Evolutionary conservation across 2,113 vertebrate genomes (phyloP), one percentile per base, ranked within the genome.

Genomic region (Coturnix japonica): DNA sequence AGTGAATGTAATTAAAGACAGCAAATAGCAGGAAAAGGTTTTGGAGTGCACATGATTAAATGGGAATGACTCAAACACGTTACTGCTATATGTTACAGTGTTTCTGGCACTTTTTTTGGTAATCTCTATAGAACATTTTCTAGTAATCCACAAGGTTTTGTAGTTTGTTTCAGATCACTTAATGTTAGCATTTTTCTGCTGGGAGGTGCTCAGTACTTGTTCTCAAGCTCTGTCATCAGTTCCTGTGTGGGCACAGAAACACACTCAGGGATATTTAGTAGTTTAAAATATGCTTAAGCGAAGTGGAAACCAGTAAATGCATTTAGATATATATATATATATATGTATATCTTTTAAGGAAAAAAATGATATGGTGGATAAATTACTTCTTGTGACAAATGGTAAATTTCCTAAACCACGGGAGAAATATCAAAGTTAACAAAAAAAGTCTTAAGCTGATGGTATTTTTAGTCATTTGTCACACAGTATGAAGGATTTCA

Each of bases 401-500:
- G 79, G 51, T 47, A 91, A 87, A 95, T 95, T 87, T 64, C 39
- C 33, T 77, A 88, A 92, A 91, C 18, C 85, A 56, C 73, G 89
- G 43, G 37, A 91, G 41, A 77, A 70, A 14, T 47, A 13, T 25
- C 51, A 43, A 90, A 90, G 41, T 71, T 26, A 39, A 39, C 1
- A 20, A 51, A 76, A 70, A 12, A 94, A 94, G 19, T 63, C 91
- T 80, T 86, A 93, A 91, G 59, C 87, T 92, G 82, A 77, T 69
- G 59, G 61, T 96, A 96, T 96, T 97, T 97, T 98, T 96, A 97
- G 94, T 22, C 82, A 83, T 95, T 81, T 97, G 94, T 92, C 90
- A 97, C 59, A 46, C 51, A 89, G 47, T 71, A 91, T 59, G 77
- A 95, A 96, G 81, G 46, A 95, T 94, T 95, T 95, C 83, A 95